Evolutionary conservation across 2,113 vertebrate species (phyloP).

Genomic region (Chaetodon auriga): DNA sequence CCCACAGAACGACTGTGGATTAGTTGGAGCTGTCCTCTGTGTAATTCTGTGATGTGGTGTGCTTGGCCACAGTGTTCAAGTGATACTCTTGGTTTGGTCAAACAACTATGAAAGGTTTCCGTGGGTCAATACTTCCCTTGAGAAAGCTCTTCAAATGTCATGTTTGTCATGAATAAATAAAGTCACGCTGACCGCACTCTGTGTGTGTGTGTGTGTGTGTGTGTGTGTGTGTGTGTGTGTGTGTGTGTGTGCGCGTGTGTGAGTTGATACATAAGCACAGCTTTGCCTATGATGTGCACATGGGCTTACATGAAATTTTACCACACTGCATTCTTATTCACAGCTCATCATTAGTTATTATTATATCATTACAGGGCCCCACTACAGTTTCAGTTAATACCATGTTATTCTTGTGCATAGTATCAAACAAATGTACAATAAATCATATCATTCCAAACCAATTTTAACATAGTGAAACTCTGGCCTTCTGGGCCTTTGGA

Average conservation of each 20-base stretch:
- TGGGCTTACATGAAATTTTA: background rate
- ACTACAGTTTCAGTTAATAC: too few species aligned
- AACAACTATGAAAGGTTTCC: constrained; percentile 36
- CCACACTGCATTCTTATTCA: background rate
- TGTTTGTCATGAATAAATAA: constrained; percentile 64
- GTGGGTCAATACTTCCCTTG: constrained; percentile 36
- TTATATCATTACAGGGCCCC: too few species aligned
- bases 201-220: background rate
- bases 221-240: background rate
- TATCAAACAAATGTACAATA: too few species aligned
- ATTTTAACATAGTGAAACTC: background rate
- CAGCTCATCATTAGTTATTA: too few species aligned
- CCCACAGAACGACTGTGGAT: too few species aligned
- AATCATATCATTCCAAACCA: background rate
- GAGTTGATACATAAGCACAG: background rate
- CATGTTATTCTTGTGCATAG: too few species aligned
- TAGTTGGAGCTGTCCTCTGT: background rate
- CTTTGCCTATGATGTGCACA: background rate
- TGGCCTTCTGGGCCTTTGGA: too few species aligned
- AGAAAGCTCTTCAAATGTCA: constrained; percentile 50
- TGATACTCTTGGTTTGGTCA: constrained; percentile 23
- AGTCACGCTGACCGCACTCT: constrained; percentile 15
- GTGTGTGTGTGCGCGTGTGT: background rate
- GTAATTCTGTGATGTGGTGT: background rate
- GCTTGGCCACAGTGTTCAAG: background rate